These are phyloP conservation scores for Salvator merianae DNA, from an alignment of 2,113 vertebrate genomes.

Conservation along the genomic window DNA sequence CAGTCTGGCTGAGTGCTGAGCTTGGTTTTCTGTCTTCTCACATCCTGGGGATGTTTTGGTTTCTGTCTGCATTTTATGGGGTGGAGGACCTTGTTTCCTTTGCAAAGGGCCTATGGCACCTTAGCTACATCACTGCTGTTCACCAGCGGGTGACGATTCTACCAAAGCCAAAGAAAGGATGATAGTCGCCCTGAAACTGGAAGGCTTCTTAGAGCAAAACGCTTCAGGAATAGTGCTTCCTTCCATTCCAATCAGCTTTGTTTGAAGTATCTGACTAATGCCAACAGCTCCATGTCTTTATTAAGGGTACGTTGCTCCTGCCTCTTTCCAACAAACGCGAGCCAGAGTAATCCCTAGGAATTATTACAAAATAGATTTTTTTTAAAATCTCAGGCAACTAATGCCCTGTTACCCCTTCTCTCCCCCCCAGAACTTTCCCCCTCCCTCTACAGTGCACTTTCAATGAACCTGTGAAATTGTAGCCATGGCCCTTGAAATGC, in stretches of 20 bases:
- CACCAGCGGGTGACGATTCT: not conserved
- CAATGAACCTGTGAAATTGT: conserved; percentile 89
- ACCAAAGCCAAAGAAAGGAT: not conserved
- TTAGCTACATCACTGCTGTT: too few species aligned
- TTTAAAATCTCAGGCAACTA: conserved; percentile 53
- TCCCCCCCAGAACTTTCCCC: conserved; percentile 33
- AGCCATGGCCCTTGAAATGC: conserved; percentile 84
- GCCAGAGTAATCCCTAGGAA: conserved; percentile 66
- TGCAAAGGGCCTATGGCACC: too few species aligned
- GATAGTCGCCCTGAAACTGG: not conserved
- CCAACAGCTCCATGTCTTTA: conserved; percentile 38
- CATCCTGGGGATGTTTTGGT: too few species aligned
- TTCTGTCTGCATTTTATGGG: too few species aligned
- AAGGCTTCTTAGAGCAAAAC: conserved; percentile 56
- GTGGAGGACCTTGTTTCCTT: too few species aligned
- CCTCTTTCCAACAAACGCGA: conserved; percentile 52
- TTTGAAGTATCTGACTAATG: conserved; percentile 58
- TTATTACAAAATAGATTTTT: conserved; percentile 58
- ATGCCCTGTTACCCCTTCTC: conserved; percentile 43
- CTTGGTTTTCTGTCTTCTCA: too few species aligned
- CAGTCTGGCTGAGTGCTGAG: too few species aligned
- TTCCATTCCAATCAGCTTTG: conserved; percentile 59
- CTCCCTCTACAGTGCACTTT: conserved; percentile 82
- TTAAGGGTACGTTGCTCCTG: not conserved
- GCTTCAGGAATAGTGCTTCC: conserved; percentile 60